A percentile compares a stretch with the other conserved stretches of the same genome.
Conservation (phyloP, 2,113 vertebrate genomes). For the Crotophaga sulcirostris region DNA sequence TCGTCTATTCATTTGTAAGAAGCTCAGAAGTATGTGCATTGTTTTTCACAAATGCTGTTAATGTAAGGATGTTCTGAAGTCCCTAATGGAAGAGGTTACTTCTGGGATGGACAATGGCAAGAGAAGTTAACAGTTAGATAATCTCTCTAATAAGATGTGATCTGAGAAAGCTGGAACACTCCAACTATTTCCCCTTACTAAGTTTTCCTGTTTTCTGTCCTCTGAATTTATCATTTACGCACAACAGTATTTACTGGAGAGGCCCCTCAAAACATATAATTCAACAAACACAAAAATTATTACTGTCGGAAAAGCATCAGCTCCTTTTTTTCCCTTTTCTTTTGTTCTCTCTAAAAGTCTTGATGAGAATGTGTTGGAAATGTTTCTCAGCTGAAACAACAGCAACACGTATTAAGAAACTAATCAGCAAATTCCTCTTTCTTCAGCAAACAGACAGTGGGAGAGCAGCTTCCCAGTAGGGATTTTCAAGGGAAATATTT, state of each 20-base stretch:
- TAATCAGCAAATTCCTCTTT: conserved; percentile 44
- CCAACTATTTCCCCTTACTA: neutral
- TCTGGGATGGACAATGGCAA: conserved; percentile 13
- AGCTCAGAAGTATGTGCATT: neutral
- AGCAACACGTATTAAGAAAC: conserved; percentile 7
- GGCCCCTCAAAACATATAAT: neutral
- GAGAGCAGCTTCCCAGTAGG: neutral
- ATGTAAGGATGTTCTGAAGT: neutral
- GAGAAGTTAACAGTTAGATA: neutral
- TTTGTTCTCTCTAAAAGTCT: neutral
- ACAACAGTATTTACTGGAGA: neutral
- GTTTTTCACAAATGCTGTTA: neutral
- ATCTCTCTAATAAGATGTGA: neutral
- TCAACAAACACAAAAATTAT: conserved; percentile 32
- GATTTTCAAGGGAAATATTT: conserved; percentile 34
- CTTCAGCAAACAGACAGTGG: neutral
- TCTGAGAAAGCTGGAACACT: neutral
- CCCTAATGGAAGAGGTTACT: neutral
- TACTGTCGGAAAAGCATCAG: neutral
- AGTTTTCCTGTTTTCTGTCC: neutral
- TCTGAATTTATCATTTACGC: neutral
- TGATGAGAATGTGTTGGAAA: neutral
- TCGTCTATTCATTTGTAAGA: neutral
- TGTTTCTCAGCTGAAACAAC: conserved; percentile 6
- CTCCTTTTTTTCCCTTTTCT: neutral